A percentile compares a stretch with the other conserved stretches of the same genome.
phyloP scores from a whole-genome alignment of 2,113 vertebrate species.

The Corythaeola cristata region DNA sequence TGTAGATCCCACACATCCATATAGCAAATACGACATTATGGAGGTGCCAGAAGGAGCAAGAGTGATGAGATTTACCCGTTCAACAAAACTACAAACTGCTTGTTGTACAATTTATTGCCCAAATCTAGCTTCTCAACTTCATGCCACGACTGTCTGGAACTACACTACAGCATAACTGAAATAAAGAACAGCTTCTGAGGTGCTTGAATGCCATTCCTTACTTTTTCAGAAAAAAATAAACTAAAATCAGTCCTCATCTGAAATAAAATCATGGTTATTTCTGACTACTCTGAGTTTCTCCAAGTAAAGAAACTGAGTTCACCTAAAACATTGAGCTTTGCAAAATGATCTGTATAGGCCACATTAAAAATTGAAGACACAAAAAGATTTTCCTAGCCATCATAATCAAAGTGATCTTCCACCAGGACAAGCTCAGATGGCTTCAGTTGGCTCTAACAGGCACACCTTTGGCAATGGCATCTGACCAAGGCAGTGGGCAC shows the following conservation, averaged over 20 bases:
- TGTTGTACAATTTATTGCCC: background rate
- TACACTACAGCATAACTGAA: background rate
- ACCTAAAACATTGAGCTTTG: background rate
- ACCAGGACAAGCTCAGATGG: background rate
- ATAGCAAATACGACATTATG: background rate
- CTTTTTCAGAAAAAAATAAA: background rate
- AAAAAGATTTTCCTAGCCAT: background rate
- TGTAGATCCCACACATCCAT: background rate
- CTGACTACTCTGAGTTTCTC: background rate
- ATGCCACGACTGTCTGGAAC: background rate
- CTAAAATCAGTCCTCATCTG: background rate
- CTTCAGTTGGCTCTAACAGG: background rate
- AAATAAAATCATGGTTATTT: background rate
- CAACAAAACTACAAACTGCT: background rate
- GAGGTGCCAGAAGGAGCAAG: background rate
- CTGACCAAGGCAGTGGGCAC: background rate
- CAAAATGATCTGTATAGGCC: background rate
- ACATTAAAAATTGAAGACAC: background rate
- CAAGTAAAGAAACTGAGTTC: background rate
- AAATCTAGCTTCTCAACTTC: background rate
- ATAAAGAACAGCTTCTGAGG: background rate
- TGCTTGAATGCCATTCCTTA: background rate
- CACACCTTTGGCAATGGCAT: background rate
- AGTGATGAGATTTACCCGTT: background rate
- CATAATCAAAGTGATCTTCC: background rate